Evolutionary conservation across 1,140 invertebrate genomes (phyloP), one percentile per base, ranked within the genome.

Genomic region (Pseudomyrmex flavicornis): DNA sequence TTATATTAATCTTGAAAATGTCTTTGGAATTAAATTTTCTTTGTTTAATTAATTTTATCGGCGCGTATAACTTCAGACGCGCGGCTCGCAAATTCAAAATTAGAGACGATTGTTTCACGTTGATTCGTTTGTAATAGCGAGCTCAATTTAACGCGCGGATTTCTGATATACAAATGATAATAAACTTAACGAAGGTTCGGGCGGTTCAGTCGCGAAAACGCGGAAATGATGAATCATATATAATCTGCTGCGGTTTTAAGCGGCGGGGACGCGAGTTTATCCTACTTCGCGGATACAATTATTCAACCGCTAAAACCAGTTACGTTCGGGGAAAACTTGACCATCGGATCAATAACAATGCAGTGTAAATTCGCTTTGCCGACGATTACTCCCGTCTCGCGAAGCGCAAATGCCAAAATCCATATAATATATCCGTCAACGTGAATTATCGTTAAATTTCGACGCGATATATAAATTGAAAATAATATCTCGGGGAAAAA

Each of bases 241-340:
- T 70, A 80, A 80, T 80, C 54, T 46, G 54, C 65, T 69, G 76
- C 54, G 76, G 66, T 80, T 80, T 59, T 72, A 66, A 26, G 20
- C 54, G 20, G 66, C 13, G 13, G 48, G 65, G 4, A 12, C 46
- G 48, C 12, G 12, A 22, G n/a, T 80, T 72, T 72, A 72, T 50
- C 20, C 76, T 35, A 5, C 54, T 48, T 17, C 15, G 12, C 65
- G 46, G 54, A 72, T 80, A 80, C 54, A 72, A 80, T 80, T 70
- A 80, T 80, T 80, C 76, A 72, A 80, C 66, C 66, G 66, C 66
- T 80, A 80, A 80, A 80, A 80, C 66, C 66, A 80, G 76, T 80
- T 80, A 80, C 15, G 76, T 72, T 61, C 35, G 35, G 76, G 66
- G 66, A 80, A 80, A 80, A 80, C 76, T 70, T 70, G 76, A 72